Conservation (phyloP, 2,888 invertebrate species). For the Acanthosepion pharaonis region DNA sequence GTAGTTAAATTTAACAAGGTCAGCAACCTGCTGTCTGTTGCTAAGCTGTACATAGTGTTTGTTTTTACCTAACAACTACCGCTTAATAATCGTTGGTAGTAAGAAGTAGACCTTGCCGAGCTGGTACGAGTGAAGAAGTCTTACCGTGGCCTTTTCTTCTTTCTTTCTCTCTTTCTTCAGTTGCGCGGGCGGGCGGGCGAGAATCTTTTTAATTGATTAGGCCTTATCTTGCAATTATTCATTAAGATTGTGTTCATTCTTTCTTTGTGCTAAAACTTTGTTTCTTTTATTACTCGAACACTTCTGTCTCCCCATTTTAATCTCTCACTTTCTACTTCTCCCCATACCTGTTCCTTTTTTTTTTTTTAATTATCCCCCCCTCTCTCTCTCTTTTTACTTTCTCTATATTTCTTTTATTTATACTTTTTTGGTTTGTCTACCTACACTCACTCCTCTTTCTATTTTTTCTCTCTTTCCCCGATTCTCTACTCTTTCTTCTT, state of each 20-base stretch:
- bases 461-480: background rate
- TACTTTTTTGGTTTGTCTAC: background rate
- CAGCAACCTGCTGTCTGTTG: background rate
- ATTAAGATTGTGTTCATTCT: background rate
- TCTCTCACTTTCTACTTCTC: background rate
- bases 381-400: background rate
- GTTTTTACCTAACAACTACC: constrained; percentile 4
- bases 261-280: background rate
- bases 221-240: background rate
- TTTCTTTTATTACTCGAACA: background rate
- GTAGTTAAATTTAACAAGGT: background rate
- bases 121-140: background rate
- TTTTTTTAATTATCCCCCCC: too few relatives aligned
- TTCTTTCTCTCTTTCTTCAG: background rate
- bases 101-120: background rate
- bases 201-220: constrained; percentile 14
- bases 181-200: background rate
- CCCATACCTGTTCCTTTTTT: too few relatives aligned
- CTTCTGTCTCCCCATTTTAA: background rate
- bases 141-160: too few relatives aligned
- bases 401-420: background rate
- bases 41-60: background rate
- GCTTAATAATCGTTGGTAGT: background rate
- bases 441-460: background rate
- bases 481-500: background rate